phyloP scores from a whole-genome alignment of 1,140 invertebrate genomes.

The Mactra quadrangularis region DNA sequence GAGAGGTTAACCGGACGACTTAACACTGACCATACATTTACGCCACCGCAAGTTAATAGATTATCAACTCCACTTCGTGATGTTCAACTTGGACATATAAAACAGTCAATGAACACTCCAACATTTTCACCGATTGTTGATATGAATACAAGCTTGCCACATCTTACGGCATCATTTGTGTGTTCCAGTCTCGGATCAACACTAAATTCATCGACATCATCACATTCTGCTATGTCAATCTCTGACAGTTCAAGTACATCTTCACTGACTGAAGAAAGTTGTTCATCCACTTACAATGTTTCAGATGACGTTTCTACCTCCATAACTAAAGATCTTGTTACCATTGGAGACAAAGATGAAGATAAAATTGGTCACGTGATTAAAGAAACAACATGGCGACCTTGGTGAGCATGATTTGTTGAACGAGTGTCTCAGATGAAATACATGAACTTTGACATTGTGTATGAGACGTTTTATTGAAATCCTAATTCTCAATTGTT shows the following conservation, averaged over 20 bases:
- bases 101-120: not conserved
- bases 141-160: not conserved
- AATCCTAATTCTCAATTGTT: too few relatives aligned
- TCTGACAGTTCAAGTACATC: conserved; percentile 4
- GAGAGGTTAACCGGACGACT: too few relatives aligned
- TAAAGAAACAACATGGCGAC: conserved; percentile 25
- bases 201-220: not conserved
- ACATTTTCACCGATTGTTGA: conserved; percentile 6
- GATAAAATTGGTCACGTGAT: conserved; percentile 35
- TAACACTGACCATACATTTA: not conserved
- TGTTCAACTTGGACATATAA: not conserved
- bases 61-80: conserved; percentile 23
- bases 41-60: not conserved
- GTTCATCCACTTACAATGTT: not conserved
- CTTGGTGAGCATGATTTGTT: conserved; percentile 67
- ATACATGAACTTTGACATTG: too few relatives aligned
- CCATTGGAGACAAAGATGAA: not conserved
- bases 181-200: not conserved
- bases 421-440: too few relatives aligned
- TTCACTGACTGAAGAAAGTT: too few relatives aligned
- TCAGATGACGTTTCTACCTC: not conserved
- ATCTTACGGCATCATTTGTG: conserved; percentile 14
- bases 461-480: too few relatives aligned
- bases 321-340: not conserved
- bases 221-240: not conserved